Conservation (phyloP, 2,888 invertebrate species). For the Pristionchus japonicus region DNA sequence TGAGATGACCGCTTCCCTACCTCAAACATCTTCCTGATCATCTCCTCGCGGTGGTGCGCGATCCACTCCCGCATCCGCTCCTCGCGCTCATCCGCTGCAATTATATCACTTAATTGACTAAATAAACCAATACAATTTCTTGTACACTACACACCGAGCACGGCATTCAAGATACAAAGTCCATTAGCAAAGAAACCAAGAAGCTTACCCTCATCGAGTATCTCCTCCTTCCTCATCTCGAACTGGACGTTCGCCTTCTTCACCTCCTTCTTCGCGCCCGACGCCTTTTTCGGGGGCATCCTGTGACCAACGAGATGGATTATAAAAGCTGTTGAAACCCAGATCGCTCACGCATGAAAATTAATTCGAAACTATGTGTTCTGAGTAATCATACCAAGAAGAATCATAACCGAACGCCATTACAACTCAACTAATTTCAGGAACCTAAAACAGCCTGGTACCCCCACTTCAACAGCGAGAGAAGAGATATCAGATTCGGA, state of each 20-base stretch:
- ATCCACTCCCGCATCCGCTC: neutral
- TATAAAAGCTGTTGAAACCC: neutral
- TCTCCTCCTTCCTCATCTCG: neutral
- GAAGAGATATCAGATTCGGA: neutral
- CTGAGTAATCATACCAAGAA: too few relatives aligned
- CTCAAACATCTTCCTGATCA: neutral
- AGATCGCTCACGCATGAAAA: neutral
- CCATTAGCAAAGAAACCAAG: too few relatives aligned
- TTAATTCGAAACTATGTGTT: too few relatives aligned
- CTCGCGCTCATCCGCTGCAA: neutral
- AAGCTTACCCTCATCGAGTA: neutral
- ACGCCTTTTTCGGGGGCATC: constrained; percentile 36
- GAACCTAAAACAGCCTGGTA: neutral
- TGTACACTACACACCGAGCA: too few relatives aligned
- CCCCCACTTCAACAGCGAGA: neutral
- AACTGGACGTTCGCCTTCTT: neutral
- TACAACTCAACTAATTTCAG: too few relatives aligned
- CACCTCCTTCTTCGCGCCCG: neutral
- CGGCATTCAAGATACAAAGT: too few relatives aligned
- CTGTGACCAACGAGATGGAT: neutral
- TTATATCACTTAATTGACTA: neutral
- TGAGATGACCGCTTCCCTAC: neutral
- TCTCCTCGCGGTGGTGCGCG: neutral
- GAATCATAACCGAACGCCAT: too few relatives aligned
- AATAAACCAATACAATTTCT: too few relatives aligned